Percentiles rank a stretch among this genome's conserved stretches.
Conservation (phyloP, 1,140 invertebrate genomes). For the Neelides sp. region DNA sequence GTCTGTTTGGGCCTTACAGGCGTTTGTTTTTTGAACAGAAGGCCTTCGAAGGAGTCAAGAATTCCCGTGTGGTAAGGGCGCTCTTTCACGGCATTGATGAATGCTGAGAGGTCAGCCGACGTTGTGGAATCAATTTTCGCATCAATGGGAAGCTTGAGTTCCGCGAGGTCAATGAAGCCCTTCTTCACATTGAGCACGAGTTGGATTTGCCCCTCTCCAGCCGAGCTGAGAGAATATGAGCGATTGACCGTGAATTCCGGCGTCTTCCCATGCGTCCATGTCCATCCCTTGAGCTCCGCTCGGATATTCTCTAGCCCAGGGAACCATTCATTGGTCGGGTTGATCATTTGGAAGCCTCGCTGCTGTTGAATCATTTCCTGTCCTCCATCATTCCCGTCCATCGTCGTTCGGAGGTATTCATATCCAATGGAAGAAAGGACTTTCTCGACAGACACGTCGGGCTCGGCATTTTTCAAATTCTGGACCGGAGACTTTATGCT, state of each 20-base stretch:
- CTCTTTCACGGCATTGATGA: conserved; percentile 22
- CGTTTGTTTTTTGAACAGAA: conserved; percentile 21
- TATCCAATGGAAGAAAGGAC: conserved; percentile 61
- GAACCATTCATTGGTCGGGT: conserved; percentile 64
- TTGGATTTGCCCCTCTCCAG: conserved; percentile 11
- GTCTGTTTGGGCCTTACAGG: conserved; percentile 17
- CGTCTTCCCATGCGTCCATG: conserved; percentile 78
- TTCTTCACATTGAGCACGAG: conserved; percentile 17
- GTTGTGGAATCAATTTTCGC: conserved; percentile 18
- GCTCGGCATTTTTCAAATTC: conserved; percentile 60
- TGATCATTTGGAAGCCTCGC: conserved; percentile 67
- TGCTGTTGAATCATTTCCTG: conserved; percentile 51
- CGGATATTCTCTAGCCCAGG: conserved; percentile 52
- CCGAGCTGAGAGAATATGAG: conserved; percentile 21
- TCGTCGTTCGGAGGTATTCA: conserved; percentile 60
- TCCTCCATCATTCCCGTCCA: conserved; percentile 53
- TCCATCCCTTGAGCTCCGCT: conserved; percentile 59
- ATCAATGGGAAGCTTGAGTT: conserved; percentile 13
- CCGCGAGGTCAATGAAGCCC: conserved; percentile 15
- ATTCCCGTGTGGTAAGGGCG: conserved; percentile 19
- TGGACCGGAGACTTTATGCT: conserved; percentile 65
- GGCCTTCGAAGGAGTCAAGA: conserved; percentile 21
- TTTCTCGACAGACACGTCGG: conserved; percentile 50
- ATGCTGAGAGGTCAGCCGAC: conserved; percentile 19
- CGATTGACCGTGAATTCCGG: conserved; percentile 59